Evolutionary conservation across 2,888 invertebrate species (phyloP).

Genomic region (Silvanus unidentatus): DNA sequence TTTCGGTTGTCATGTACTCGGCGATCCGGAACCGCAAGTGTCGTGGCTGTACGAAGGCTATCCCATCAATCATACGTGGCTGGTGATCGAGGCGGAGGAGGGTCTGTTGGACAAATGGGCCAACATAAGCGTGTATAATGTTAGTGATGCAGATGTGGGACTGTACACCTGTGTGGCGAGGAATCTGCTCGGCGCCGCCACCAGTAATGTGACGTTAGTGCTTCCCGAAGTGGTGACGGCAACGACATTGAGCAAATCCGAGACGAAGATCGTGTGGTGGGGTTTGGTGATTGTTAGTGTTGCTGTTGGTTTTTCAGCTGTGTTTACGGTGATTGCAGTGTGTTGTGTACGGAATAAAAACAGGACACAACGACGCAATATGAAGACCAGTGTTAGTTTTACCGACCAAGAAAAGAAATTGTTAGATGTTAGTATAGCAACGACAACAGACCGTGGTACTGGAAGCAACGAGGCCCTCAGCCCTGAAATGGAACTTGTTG

Average conservation of each 20-base stretch:
- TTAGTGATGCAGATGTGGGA: slow-evolving; percentile 75
- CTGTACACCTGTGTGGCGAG: slow-evolving; percentile 77
- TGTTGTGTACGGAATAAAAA: slow-evolving; percentile 53
- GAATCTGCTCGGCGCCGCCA: slow-evolving; percentile 59
- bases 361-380: slow-evolving; percentile 58
- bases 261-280: slow-evolving; percentile 67
- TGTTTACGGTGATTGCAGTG: slow-evolving; percentile 56
- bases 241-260: slow-evolving; percentile 69
- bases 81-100: slow-evolving; percentile 46
- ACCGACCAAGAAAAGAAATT: slow-evolving; percentile 85
- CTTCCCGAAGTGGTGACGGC: slow-evolving; percentile 67
- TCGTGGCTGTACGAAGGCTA: slow-evolving; percentile 77
- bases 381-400: slow-evolving; percentile 75
- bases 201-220: slow-evolving; percentile 59
- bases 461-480: slow-evolving; percentile 55
- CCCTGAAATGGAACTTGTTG: slow-evolving; percentile 52
- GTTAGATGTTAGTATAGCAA: slow-evolving; percentile 72
- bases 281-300: slow-evolving; percentile 65
- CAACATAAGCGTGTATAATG: slow-evolving; percentile 76
- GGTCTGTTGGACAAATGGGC: slow-evolving; percentile 58
- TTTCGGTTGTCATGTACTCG: slow-evolving; percentile 73
- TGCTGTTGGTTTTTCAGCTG: slow-evolving; percentile 56
- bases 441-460: slow-evolving; percentile 57
- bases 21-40: slow-evolving; percentile 78
- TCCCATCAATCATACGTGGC: slow-evolving; percentile 52